phyloP scores from a whole-genome alignment of 2,888 invertebrate genomes.

The Amorpha juglandis region DNA sequence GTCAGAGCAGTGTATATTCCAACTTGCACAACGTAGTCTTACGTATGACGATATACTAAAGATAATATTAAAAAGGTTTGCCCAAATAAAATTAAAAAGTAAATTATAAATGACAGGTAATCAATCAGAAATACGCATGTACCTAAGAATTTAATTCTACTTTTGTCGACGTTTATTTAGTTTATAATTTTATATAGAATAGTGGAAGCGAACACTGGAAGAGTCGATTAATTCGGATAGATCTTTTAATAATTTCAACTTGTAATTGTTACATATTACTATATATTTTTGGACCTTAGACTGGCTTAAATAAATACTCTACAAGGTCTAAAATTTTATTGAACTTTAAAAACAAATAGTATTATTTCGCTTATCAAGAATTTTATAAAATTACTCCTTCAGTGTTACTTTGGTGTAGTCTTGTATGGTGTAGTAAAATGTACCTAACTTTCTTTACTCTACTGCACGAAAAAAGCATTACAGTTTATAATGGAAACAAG shows the following conservation, averaged over 20 bases:
- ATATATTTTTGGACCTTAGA: neutral
- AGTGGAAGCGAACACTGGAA: neutral
- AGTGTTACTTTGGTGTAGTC: neutral
- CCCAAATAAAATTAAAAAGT: too few relatives aligned
- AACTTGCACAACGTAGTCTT: neutral
- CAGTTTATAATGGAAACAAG: too few relatives aligned
- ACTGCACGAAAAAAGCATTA: too few relatives aligned
- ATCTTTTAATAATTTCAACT: too few relatives aligned
- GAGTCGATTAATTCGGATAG: neutral
- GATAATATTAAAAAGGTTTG: neutral
- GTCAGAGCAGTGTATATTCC: neutral
- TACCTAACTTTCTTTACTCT: neutral
- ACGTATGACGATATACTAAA: neutral
- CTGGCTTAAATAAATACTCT: too few relatives aligned
- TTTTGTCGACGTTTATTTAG: constrained; percentile 12
- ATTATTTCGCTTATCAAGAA: neutral
- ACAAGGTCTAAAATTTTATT: too few relatives aligned
- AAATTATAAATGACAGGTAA: neutral
- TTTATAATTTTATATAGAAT: neutral
- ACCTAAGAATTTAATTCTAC: constrained; percentile 7
- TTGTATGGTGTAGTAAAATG: neutral
- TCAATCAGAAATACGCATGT: constrained; percentile 1
- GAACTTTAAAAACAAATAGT: too few relatives aligned
- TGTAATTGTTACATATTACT: neutral
- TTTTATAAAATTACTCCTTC: neutral